A percentile compares a stretch with the other conserved stretches of the same genome.
phyloP scores from a whole-genome alignment of 2,888 invertebrate genomes.

The Branchipolynoe longqiensis region DNA sequence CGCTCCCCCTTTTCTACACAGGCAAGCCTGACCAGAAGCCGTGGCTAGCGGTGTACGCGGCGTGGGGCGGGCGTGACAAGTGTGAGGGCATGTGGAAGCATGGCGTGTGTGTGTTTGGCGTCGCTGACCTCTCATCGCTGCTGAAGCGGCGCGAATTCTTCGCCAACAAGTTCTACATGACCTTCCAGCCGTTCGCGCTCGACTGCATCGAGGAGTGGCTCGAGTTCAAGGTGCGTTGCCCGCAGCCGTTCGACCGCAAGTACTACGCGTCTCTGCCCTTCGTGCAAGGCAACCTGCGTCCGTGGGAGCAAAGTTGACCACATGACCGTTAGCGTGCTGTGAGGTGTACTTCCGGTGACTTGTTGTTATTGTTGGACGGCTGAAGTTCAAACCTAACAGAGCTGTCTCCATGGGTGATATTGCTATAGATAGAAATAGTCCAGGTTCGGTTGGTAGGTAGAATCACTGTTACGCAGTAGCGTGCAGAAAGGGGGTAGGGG shows the following conservation, averaged over 20 bases:
- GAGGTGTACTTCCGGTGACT: too few species aligned
- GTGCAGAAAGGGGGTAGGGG: too few species aligned
- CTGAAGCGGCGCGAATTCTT: slow-evolving; percentile 69
- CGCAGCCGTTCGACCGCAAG: slow-evolving; percentile 59
- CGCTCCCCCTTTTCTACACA: slow-evolving; percentile 59
- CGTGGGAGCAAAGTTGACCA: too few species aligned
- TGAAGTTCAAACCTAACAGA: too few species aligned
- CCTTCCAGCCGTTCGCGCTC: slow-evolving; percentile 71
- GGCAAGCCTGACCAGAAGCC: slow-evolving; percentile 69
- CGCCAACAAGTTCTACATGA: slow-evolving; percentile 74
- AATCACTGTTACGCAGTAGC: too few species aligned
- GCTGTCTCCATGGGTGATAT: too few species aligned
- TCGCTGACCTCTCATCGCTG: slow-evolving; percentile 70
- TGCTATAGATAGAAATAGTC: too few species aligned
- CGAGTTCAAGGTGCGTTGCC: slow-evolving; percentile 65
- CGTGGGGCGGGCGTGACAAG: slow-evolving; percentile 68
- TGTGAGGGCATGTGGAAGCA: slow-evolving; percentile 69
- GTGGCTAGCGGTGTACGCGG: slow-evolving; percentile 70
- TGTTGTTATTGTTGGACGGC: too few species aligned
- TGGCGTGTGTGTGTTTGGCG: slow-evolving; percentile 75
- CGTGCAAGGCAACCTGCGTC: slow-evolving; percentile 54
- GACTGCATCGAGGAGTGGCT: slow-evolving; percentile 71
- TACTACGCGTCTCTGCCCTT: slow-evolving; percentile 68
- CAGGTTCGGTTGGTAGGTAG: too few species aligned
- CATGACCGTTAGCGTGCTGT: too few species aligned